Conservation (phyloP, 2,797 vertebrate genomes). For the Schizothorax lantsangensis region DNA sequence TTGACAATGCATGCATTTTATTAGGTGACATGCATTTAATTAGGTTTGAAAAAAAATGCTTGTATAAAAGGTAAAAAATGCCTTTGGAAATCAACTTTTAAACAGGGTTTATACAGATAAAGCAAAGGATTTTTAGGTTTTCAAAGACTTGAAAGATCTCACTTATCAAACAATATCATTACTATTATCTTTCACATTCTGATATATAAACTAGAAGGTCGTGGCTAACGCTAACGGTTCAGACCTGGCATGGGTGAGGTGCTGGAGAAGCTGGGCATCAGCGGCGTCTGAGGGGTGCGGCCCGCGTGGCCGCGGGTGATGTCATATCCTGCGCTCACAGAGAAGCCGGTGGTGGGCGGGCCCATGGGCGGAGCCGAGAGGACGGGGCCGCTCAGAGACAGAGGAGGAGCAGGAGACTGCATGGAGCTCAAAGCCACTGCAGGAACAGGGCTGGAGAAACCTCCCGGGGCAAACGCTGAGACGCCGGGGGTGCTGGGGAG, state of each 20-base stretch:
- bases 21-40: no score
- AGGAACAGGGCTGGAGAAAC: constrained; percentile 65
- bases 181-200: no score
- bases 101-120: no score
- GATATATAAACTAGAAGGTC: no score
- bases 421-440: constrained; percentile 51
- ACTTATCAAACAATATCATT: no score
- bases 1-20: no score
- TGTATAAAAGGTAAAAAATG: no score
- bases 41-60: no score
- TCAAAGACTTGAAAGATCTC: no score
- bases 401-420: constrained; percentile 65
- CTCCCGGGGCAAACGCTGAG: constrained; percentile 64
- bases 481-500: constrained; percentile 64
- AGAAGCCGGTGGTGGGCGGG: constrained; percentile 85
- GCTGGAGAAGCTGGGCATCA: constrained; percentile 91
- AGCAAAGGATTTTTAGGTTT: no score
- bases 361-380: constrained; percentile 76
- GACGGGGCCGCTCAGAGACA: constrained; percentile 45
- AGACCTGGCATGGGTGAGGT: constrained; percentile 76
- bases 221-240: not conserved
- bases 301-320: constrained; percentile 95
- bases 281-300: constrained; percentile 91
- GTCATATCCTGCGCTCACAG: constrained; percentile 83
- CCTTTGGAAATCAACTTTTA: no score